A percentile compares a stretch with the other conserved stretches of the same genome.
phyloP scores from a whole-genome alignment of 2,888 invertebrate species.

The Carterocephalus palaemon region DNA sequence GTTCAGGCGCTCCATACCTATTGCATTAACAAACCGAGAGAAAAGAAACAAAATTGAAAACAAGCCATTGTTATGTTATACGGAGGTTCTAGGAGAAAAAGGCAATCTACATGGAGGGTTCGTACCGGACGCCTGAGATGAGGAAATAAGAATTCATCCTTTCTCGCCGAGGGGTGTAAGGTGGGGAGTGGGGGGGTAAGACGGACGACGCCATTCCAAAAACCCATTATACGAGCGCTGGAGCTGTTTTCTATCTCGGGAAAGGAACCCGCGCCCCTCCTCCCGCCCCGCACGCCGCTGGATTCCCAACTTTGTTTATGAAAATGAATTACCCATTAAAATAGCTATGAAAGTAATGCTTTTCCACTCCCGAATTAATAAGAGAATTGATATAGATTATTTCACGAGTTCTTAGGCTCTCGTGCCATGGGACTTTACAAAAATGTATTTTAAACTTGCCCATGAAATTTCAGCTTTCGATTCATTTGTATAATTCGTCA shows the following conservation, averaged over 20 bases:
- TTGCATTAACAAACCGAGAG: constrained; percentile 37
- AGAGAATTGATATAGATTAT: constrained; percentile 76
- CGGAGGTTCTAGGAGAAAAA: constrained; percentile 71
- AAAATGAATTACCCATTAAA: constrained; percentile 79
- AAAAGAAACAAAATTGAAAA: constrained; percentile 72
- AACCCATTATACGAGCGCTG: constrained; percentile 84
- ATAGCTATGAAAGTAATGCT: constrained; percentile 77
- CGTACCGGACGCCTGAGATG: constrained; percentile 75
- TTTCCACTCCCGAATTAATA: constrained; percentile 77
- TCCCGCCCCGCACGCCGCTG: constrained; percentile 52
- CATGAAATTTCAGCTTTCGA: no score
- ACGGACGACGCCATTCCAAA: constrained; percentile 85
- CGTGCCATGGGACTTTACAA: constrained; percentile 21
- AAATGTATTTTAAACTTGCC: constrained; percentile 10
- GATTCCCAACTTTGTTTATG: constrained; percentile 77
- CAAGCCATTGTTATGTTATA: constrained; percentile 77
- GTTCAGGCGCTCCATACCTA: constrained; percentile 30
- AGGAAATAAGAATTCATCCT: constrained; percentile 80
- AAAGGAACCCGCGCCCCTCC: constrained; percentile 59
- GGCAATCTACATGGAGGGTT: constrained; percentile 77
- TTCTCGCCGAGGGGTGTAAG: constrained; percentile 62
- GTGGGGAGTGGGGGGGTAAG: constrained; percentile 71
- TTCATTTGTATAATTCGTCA: no score
- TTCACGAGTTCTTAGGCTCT: constrained; percentile 39
- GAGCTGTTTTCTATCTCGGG: constrained; percentile 81